Base-by-base conservation (phyloP, 53 echinoderm and acorn worm species). In the Astropecten irregularis region DNA sequence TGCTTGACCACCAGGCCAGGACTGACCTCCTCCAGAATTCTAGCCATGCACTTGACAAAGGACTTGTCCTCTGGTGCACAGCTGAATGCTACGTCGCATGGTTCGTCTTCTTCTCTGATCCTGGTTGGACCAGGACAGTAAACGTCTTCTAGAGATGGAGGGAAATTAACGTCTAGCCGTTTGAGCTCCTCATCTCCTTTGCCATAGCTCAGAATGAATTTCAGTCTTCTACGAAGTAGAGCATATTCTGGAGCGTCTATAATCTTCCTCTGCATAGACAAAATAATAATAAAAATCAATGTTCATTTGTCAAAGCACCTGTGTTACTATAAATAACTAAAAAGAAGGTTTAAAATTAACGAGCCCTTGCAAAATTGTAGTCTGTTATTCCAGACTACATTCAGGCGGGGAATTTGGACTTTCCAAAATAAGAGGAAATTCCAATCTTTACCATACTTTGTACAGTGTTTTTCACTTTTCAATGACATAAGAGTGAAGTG, bases 11-110 rank as follows among this genome's bases (percentile, higher is more conserved):
- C 46, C 25, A 90, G 51, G 22, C 70, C 38, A 3, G 95, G 92
- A 3, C 90, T 83, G 31, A 88, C 70, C 8, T 51, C 40, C 3
- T 55, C 59, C n/a, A 95, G 31, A 26, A 88, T 38, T 16, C 27
- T 49, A 0, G 66, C 25, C 53, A 81, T 36, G 31, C 69, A 88
- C 16, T 29, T 15, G 21, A 86, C 95, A 67, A 85, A 95, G 49
- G 90, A 88, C 37, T 83, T 71, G 60, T 95, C 95, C 21, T 79
- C 69, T 28, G 54, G 77, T 31, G 93, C 84, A 59, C 64, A 95
- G 71, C 95, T 95, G 46, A 95, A 82, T 56, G 88, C 90, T 3
- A 95, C 72, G 40, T 95, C 87, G 37, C 54, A 66, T 0, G 38
- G 51, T 40, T 42, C 57, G 10, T 39, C 51, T 13, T 36, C 40